Base-by-base conservation (phyloP, 2,113 vertebrate species). In the Varanus komodoensis region DNA sequence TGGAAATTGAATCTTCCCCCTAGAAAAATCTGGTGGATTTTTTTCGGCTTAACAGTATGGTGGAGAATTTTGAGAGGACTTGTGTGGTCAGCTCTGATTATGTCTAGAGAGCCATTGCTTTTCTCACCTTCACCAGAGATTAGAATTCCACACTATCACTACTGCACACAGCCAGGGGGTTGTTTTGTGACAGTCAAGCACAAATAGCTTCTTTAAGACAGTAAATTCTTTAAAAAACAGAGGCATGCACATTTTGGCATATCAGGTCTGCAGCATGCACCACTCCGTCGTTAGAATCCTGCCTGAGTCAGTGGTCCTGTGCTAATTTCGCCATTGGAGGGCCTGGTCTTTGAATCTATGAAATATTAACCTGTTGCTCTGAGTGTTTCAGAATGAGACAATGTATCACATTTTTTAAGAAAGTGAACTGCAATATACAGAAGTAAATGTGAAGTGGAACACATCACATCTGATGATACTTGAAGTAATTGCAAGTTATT, bases 331-430 rank as follows among this genome's bases (percentile, higher is more conserved):
- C 75, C 75, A 79, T 61, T 44, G 25, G 48, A 84, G 86, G 52
- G 21, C 50, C 50, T 91, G 81, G 90, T 50, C 82, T 84, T 68
- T 79, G 71, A 57, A 91, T 79, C 52, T 88, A 80, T 79, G 32
- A 88, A 91, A 88, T 64, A 88, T 88, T 80, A 64, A 88, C 57
- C 50, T 85, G 64, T 79, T 75, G 34, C 29, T 57, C 50, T 80
- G 52, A 79, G 32, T 34, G 67, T 61, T 88, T 34, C 82, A 88
- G 75, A 84, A 88, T 84, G 77, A 94, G 89, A 50, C 25, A 80
- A 57, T 0, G 0, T 34, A 64, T 50, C 34, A 0, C 6, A 38
- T 68, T 82, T 57, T 57, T 57, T 50, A 86, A 12, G 21, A 23
- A 85, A 86, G n/a, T 32, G 32, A 89, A 7, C 3, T 69, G 67